Evolutionary conservation across 2,797 vertebrate genomes (phyloP).

Genomic region (Notolepis coatsorum): DNA sequence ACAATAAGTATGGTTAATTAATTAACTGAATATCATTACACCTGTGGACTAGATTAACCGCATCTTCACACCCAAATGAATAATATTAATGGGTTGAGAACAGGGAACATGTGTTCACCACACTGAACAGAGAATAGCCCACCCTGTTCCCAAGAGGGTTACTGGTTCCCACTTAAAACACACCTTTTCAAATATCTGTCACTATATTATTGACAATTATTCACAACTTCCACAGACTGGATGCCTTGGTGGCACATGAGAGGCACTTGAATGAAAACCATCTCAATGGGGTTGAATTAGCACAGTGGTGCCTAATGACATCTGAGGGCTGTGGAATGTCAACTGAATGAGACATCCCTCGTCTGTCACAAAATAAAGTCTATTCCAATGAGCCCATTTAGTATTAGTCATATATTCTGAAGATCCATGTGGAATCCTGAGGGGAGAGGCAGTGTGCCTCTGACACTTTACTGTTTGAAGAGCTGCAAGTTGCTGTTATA

Average conservation of each 20-base stretch:
- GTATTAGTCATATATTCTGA: not conserved
- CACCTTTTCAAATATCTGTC: not conserved
- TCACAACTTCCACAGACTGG: too few relatives aligned
- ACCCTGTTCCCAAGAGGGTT: not conserved
- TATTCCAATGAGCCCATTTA: conserved; percentile 36
- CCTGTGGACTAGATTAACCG: too few relatives aligned
- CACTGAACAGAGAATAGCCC: not conserved
- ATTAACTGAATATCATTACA: too few relatives aligned
- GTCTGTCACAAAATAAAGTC: conserved; percentile 24
- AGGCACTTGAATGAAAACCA: conserved; percentile 22
- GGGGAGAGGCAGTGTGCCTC: not conserved
- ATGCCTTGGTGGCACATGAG: conserved; percentile 13
- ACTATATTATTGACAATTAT: too few relatives aligned
- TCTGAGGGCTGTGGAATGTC: conserved; percentile 17
- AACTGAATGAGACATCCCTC: conserved; percentile 21
- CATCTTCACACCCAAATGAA: too few relatives aligned
- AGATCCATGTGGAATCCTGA: not conserved
- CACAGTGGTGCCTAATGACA: conserved; percentile 44
- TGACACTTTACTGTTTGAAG: conserved; percentile 30
- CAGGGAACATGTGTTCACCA: too few relatives aligned
- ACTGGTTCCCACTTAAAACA: not conserved
- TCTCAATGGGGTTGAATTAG: conserved; percentile 25
- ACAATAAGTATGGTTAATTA: too few relatives aligned
- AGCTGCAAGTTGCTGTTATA: conserved; percentile 29
- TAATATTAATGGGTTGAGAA: too few relatives aligned